These are phyloP conservation scores for Tringa solitaria DNA, from an alignment of 2,113 vertebrate species.

Conservation along the genomic window DNA sequence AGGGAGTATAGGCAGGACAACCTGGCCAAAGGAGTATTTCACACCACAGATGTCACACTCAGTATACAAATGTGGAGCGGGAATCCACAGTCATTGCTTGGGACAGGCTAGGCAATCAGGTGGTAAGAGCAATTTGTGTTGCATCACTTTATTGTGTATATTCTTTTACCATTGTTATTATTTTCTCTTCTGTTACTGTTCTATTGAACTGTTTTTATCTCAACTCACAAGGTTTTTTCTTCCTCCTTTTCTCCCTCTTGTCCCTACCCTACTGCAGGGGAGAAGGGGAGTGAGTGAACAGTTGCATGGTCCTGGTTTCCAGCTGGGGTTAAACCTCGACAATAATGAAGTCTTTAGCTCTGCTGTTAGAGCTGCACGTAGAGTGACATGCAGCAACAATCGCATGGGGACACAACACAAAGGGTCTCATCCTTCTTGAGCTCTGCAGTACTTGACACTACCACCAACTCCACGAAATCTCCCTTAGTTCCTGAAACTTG, in stretches of 20 bases:
- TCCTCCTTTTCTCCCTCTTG: background rate
- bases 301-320: background rate
- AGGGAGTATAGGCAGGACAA: background rate
- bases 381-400: background rate
- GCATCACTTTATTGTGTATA: background rate
- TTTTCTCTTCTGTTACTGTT: background rate
- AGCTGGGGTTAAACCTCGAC: background rate
- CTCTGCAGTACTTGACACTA: background rate
- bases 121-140: background rate
- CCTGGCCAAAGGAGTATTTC: background rate
- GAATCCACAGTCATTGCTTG: background rate
- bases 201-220: background rate
- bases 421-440: background rate
- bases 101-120: background rate
- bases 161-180: background rate
- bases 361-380: background rate
- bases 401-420: background rate
- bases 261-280: background rate
- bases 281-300: background rate
- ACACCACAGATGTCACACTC: background rate
- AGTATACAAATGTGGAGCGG: background rate
- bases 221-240: background rate
- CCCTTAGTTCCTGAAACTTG: background rate
- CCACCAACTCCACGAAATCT: background rate
- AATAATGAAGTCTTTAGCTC: background rate